A percentile compares a stretch with the other conserved stretches of the same genome.
phyloP scores from a whole-genome alignment of 1,140 invertebrate species.

The Brachystomella parvula region DNA sequence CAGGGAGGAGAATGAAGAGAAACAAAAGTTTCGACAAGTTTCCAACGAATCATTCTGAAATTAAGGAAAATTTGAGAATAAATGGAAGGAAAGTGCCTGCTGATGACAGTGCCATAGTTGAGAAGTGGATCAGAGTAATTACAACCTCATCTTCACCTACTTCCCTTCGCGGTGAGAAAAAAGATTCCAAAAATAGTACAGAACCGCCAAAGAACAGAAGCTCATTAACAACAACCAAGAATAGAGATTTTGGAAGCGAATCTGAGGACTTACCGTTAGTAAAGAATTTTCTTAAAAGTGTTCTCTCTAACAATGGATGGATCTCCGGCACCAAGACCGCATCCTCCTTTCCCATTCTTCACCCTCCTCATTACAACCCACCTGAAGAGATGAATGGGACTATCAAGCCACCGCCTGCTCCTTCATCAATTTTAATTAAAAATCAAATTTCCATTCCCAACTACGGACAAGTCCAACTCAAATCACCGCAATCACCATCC shows the following conservation, averaged over 20 bases:
- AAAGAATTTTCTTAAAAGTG: conserved; percentile 38
- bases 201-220: conserved; percentile 7
- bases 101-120: background rate
- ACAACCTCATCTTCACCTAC: conserved; percentile 36
- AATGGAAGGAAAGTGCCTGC: background rate
- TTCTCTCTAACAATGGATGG: conserved; percentile 35
- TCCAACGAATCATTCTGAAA: background rate
- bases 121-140: conserved; percentile 39
- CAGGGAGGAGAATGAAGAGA: conserved; percentile 19
- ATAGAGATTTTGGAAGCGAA: conserved; percentile 25
- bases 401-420: background rate
- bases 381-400: background rate
- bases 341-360: conserved; percentile 11
- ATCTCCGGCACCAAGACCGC: conserved; percentile 20
- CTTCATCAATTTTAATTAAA: background rate
- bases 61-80: background rate
- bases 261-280: conserved; percentile 29
- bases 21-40: conserved; percentile 12
- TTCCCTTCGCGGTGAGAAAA: conserved; percentile 13
- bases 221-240: conserved; percentile 19
- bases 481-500: background rate
- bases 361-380: conserved; percentile 13
- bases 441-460: background rate
- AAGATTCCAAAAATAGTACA: conserved; percentile 1
- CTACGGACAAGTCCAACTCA: conserved; percentile 1